Percentiles rank a stretch among this genome's conserved stretches.
These are phyloP conservation scores for Drosophila rufa DNA, from an alignment of 1,140 invertebrate genomes.

Conservation along the genomic window DNA sequence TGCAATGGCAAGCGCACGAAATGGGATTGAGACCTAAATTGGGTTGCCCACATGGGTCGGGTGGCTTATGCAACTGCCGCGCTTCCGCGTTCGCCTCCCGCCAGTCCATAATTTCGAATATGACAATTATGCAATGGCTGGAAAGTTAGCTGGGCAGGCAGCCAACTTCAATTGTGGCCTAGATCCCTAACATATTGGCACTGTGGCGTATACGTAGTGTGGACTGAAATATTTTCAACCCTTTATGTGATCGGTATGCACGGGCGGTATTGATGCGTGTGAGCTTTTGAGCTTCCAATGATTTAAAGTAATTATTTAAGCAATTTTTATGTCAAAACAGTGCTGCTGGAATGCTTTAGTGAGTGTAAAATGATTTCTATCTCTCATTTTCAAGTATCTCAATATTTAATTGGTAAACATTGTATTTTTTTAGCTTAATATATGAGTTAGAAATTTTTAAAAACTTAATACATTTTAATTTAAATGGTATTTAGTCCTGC, in stretches of 20 bases:
- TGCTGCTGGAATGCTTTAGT: not conserved
- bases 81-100: conserved; percentile 48
- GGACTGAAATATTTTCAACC: conserved; percentile 34
- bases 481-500: conserved; percentile 1
- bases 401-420: not conserved
- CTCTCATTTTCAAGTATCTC: not conserved
- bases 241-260: conserved; percentile 3
- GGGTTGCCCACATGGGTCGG: conserved; percentile 46
- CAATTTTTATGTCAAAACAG: not conserved
- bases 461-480: not conserved
- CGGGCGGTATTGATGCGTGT: not conserved
- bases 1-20: conserved; percentile 56
- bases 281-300: too few relatives aligned
- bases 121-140: conserved; percentile 74
- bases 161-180: conserved; percentile 70
- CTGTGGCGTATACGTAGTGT: conserved; percentile 64
- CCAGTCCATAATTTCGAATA: conserved; percentile 69
- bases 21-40: conserved; percentile 22
- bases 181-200: conserved; percentile 29
- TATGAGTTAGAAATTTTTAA: too few relatives aligned
- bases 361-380: not conserved
- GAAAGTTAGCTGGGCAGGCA: conserved; percentile 46
- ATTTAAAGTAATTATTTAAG: not conserved
- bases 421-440: not conserved
- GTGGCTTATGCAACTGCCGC: conserved; percentile 48